Conservation (phyloP, 2,888 invertebrate genomes). For the Mimachlamys varia region DNA sequence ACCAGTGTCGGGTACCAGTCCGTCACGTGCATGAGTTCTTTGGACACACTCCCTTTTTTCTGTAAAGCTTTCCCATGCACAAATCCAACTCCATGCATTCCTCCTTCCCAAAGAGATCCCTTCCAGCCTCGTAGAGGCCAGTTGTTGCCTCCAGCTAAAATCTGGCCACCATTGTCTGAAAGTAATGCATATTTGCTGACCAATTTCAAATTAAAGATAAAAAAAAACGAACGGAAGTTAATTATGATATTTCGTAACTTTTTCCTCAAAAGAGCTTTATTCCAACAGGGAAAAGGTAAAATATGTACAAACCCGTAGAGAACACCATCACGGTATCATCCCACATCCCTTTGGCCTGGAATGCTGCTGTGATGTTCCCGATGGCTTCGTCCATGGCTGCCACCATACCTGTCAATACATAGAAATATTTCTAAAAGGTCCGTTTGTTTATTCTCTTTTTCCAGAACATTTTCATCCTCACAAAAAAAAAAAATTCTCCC, state of each 20-base stretch:
- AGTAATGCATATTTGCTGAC: conserved; percentile 40
- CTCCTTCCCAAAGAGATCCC: conserved; percentile 79
- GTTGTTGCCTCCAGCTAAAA: conserved; percentile 77
- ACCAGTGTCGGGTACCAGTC: conserved; percentile 74
- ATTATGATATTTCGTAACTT: no score
- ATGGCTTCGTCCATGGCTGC: conserved; percentile 93
- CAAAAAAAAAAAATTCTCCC: no score
- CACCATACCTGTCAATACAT: conserved; percentile 85
- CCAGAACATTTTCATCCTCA: no score
- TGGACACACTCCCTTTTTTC: conserved; percentile 53
- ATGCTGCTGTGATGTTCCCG: conserved; percentile 88
- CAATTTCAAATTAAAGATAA: not conserved
- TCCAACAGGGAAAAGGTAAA: not conserved
- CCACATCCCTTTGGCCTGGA: conserved; percentile 87
- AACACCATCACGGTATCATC: conserved; percentile 93
- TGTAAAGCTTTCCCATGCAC: conserved; percentile 69
- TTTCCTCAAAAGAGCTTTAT: no score
- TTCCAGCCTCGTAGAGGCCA: conserved; percentile 79
- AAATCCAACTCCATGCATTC: conserved; percentile 78
- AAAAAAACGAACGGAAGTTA: not conserved
- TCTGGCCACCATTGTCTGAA: conserved; percentile 82
- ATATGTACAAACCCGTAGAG: conserved; percentile 85
- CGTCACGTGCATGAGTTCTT: conserved; percentile 67
- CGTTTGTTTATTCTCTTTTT: no score
- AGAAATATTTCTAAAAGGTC: no score